These are phyloP conservation scores for Hoplias malabaricus DNA, from an alignment of 2,113 vertebrate genomes.

Conservation along the genomic window DNA sequence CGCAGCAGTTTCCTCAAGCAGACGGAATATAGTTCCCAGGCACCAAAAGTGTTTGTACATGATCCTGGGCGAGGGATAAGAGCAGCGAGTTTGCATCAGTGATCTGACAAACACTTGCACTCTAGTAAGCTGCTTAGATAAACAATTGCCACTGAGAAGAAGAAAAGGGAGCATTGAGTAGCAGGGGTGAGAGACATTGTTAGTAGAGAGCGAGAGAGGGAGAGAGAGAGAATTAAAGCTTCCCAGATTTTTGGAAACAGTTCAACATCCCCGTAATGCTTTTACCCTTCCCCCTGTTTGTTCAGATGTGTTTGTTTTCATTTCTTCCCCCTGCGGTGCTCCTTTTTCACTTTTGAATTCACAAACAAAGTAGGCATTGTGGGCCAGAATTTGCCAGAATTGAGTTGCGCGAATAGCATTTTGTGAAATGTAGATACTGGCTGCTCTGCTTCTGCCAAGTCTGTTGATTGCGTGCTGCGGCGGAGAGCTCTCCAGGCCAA, in stretches of 20 bases:
- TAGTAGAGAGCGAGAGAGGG: not conserved
- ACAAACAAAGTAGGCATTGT: constrained; percentile 3
- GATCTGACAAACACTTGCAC: not conserved
- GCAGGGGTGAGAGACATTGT: not conserved
- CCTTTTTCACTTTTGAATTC: not conserved
- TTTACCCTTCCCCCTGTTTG: not conserved
- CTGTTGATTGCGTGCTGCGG: constrained; percentile 25
- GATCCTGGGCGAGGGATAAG: not conserved
- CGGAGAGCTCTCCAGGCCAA: constrained; percentile 3
- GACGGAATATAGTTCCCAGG: too few relatives aligned
- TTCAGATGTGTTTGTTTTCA: not conserved
- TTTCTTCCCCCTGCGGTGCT: not conserved
- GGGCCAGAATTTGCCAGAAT: constrained; percentile 1
- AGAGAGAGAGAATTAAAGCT: not conserved
- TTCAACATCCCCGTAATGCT: not conserved
- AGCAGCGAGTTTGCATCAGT: not conserved
- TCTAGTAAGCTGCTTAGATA: not conserved
- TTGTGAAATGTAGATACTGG: constrained; percentile 30
- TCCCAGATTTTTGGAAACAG: not conserved
- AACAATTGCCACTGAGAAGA: not conserved
- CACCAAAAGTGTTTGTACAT: not conserved
- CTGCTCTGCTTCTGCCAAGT: constrained; percentile 10
- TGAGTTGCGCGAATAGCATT: constrained; percentile 17
- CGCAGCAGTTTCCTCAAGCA: too few relatives aligned
- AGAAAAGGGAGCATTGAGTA: not conserved